A percentile compares a stretch with the other conserved stretches of the same genome.
phyloP scores from a whole-genome alignment of 2,888 invertebrate genomes.

The Diloba caeruleocephala region DNA sequence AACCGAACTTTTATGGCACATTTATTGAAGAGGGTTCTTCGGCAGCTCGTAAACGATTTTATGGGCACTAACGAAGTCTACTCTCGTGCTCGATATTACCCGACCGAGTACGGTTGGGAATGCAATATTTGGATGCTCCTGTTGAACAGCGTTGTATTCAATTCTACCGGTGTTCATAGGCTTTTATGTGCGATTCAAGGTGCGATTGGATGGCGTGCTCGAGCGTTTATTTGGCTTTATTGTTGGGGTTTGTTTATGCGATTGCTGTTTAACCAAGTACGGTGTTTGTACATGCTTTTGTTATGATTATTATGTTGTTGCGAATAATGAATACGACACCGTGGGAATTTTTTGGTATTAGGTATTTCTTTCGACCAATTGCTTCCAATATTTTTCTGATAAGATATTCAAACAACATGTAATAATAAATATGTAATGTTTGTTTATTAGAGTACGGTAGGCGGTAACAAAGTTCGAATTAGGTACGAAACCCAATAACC shows the following conservation, averaged over 20 bases:
- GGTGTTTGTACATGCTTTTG: conserved; percentile 87
- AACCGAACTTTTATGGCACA: conserved; percentile 88
- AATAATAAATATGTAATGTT: conserved; percentile 50
- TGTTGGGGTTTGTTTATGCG: conserved; percentile 89
- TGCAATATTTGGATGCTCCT: conserved; percentile 86
- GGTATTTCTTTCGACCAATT: conserved; percentile 52
- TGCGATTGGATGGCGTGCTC: conserved; percentile 89
- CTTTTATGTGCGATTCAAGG: conserved; percentile 89
- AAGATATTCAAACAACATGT: conserved; percentile 45
- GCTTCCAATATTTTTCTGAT: conserved; percentile 56
- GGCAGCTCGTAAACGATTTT: conserved; percentile 89
- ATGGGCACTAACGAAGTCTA: conserved; percentile 87
- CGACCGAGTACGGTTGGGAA: conserved; percentile 84
- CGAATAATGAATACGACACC: conserved; percentile 76
- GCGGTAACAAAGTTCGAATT: conserved; percentile 74
- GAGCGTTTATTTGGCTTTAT: conserved; percentile 89
- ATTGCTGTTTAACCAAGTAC: conserved; percentile 89
- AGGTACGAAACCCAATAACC: conserved; percentile 80
- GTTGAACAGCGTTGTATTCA: conserved; percentile 84
- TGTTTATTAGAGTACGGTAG: conserved; percentile 58
- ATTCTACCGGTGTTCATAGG: conserved; percentile 87
- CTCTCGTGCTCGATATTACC: conserved; percentile 86
- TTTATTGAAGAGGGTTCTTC: conserved; percentile 89
- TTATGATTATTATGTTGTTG: conserved; percentile 88
- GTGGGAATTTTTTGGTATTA: conserved; percentile 72